phyloP scores from a whole-genome alignment of 2,797 vertebrate species.

The Todus mexicanus region DNA sequence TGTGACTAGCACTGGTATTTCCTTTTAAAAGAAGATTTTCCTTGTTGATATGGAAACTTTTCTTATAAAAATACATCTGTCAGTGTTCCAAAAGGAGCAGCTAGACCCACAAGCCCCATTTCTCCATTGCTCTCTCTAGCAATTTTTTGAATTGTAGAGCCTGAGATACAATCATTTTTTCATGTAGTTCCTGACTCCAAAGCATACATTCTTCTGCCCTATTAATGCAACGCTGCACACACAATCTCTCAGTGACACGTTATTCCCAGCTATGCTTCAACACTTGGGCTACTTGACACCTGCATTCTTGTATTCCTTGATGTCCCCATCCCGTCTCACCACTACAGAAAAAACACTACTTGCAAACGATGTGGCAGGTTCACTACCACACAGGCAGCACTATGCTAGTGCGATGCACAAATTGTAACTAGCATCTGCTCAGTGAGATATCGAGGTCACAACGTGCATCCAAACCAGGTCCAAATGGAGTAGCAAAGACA shows the following conservation, averaged over 20 bases:
- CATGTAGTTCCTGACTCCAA: not conserved
- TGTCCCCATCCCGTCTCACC: not conserved
- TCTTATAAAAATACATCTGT: not conserved
- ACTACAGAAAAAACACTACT: not conserved
- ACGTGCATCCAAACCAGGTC: not conserved
- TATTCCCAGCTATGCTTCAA: slow-evolving; percentile 5
- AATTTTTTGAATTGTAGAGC: not conserved
- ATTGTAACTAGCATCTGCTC: not conserved
- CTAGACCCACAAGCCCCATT: not conserved
- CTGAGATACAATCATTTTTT: not conserved
- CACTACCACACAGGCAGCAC: accelerated
- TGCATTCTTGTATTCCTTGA: not conserved
- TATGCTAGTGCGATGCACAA: not conserved
- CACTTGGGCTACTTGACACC: not conserved
- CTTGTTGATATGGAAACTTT: not conserved
- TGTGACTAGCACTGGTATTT: not conserved
- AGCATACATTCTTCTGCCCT: not conserved
- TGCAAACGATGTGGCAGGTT: accelerated
- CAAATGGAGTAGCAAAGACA: not conserved
- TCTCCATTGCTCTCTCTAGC: not conserved
- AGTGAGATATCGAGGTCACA: not conserved
- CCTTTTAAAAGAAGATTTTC: not conserved
- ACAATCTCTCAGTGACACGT: not conserved
- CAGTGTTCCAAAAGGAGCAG: not conserved
- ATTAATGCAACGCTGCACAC: not conserved